Evolutionary conservation across 2,888 invertebrate species (phyloP).

Genomic region (Aspidiotus rigidus): DNA sequence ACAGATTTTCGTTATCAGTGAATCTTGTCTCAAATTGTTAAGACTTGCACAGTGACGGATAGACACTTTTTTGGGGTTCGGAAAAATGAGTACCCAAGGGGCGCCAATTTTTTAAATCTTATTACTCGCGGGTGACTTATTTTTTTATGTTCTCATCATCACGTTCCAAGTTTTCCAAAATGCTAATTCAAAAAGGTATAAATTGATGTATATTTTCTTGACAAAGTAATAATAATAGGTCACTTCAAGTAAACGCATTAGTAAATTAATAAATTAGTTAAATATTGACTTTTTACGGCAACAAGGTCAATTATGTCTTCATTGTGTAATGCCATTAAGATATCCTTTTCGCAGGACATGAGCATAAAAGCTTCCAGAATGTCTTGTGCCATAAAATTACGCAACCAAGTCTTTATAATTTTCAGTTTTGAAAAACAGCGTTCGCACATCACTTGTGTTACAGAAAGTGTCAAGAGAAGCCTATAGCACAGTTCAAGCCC

Average conservation of each 20-base stretch:
- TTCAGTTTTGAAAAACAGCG: constrained; percentile 6
- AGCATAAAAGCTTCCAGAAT: constrained; percentile 7
- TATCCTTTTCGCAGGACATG: constrained; percentile 3
- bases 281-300: too few relatives aligned
- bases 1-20: too few relatives aligned
- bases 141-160: neutral
- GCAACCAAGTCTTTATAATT: constrained; percentile 7
- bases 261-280: too few relatives aligned
- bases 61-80: neutral
- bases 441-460: constrained; percentile 7
- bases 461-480: neutral
- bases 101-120: constrained; percentile 5
- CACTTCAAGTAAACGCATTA: too few relatives aligned
- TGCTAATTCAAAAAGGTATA: too few relatives aligned
- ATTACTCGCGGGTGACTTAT: neutral
- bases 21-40: too few relatives aligned
- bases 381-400: neutral
- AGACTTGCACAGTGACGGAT: too few relatives aligned
- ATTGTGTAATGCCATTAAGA: neutral
- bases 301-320: too few relatives aligned
- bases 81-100: too few relatives aligned
- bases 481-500: neutral
- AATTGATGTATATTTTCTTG: neutral
- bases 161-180: too few relatives aligned
- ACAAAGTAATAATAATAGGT: neutral